A percentile compares a stretch with the other conserved stretches of the same genome.
phyloP scores from a whole-genome alignment of 2,797 vertebrate genomes.

The Pantherophis alleghaniensis region DNA sequence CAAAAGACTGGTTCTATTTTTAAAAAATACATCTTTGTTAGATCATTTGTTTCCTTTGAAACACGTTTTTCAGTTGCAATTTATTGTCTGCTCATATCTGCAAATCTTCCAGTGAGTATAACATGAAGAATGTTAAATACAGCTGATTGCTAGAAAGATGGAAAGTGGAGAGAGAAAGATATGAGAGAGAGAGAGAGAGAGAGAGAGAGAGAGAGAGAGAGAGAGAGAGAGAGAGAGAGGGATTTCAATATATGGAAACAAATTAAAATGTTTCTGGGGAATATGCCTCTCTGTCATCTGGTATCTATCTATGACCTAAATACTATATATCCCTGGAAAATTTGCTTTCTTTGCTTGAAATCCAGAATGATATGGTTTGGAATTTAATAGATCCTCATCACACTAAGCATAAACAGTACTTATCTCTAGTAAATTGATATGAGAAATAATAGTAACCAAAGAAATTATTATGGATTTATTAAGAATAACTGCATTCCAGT shows the following conservation, averaged over 20 bases:
- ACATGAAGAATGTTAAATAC: neutral
- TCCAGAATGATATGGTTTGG: neutral
- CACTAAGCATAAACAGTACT: too few relatives aligned
- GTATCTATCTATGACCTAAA: neutral
- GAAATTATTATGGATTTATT: neutral
- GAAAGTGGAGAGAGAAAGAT: neutral
- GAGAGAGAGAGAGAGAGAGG: too few relatives aligned
- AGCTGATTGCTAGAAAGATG: neutral
- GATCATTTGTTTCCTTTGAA: neutral
- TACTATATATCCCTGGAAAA: neutral
- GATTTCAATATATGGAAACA: neutral
- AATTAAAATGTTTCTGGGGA: neutral
- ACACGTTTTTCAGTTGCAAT: neutral
- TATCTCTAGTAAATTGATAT: neutral
- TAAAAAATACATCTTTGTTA: conserved; percentile 14
- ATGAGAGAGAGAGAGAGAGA: too few relatives aligned
- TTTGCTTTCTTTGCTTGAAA: neutral
- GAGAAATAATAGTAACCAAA: neutral
- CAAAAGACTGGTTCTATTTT: neutral
- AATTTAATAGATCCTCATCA: neutral
- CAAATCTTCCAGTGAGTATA: neutral
- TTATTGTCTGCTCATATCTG: neutral
- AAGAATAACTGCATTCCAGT: neutral
- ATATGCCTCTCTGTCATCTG: neutral
- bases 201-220: too few relatives aligned